Conservation (phyloP, 1,140 invertebrate species). For the Steinernema feltiae region DNA sequence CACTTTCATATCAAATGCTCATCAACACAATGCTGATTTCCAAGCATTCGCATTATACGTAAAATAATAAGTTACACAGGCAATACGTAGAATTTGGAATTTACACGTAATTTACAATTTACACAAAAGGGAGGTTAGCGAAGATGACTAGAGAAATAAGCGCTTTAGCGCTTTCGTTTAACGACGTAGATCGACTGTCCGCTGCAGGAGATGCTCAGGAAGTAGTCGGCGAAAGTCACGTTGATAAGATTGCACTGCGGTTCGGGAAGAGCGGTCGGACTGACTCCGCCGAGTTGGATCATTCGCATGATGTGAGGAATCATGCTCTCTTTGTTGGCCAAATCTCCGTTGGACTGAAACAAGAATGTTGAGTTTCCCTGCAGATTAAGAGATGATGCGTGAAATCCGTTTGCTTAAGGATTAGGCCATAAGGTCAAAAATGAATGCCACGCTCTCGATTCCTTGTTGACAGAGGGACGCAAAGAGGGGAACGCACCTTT, state of each 20-base stretch:
- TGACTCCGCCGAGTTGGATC: conserved; percentile 27
- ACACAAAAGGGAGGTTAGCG: background rate
- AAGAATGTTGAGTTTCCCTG: no score
- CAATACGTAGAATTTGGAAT: background rate
- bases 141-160: background rate
- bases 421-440: conserved; percentile 16
- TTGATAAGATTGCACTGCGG: background rate
- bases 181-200: background rate
- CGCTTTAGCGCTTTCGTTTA: background rate
- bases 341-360: conserved; percentile 45
- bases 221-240: background rate
- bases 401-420: conserved; percentile 4
- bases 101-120: background rate
- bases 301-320: conserved; percentile 33
- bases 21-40: background rate
- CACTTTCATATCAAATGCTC: background rate
- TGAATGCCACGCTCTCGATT: conserved; percentile 1
- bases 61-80: no score
- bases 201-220: conserved; percentile 5
- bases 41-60: background rate
- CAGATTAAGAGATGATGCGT: no score
- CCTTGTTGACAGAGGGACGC: conserved; percentile 1
- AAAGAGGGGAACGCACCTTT: conserved; percentile 39
- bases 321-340: conserved; percentile 42
- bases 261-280: background rate